Percentiles rank a stretch among this genome's conserved stretches.
phyloP scores from a whole-genome alignment of 2,888 invertebrate genomes.

The Liposcelis brunnea region DNA sequence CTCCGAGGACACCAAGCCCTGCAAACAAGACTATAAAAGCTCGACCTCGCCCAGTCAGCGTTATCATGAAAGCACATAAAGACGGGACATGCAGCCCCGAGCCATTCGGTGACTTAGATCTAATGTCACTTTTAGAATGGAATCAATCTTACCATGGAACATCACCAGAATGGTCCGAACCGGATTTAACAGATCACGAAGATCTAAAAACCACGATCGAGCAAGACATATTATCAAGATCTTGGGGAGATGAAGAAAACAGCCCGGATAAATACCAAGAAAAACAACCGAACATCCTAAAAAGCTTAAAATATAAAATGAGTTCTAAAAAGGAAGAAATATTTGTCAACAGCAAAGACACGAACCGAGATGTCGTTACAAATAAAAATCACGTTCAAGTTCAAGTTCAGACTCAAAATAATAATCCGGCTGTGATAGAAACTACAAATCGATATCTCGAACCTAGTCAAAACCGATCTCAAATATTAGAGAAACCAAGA shows the following conservation, averaged over 20 bases:
- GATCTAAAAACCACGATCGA: constrained; percentile 10
- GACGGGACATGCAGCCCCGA: constrained; percentile 48
- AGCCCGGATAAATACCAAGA: constrained; percentile 28
- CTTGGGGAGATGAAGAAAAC: constrained; percentile 9
- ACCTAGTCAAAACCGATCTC: neutral
- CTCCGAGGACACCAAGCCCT: constrained; percentile 32
- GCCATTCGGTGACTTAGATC: constrained; percentile 15
- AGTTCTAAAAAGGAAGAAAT: constrained; percentile 40
- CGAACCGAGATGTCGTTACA: constrained; percentile 27
- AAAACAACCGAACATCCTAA: constrained; percentile 41
- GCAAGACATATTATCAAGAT: constrained; percentile 16
- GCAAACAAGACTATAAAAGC: constrained; percentile 24
- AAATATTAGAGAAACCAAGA: constrained; percentile 11
- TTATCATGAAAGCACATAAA: constrained; percentile 72
- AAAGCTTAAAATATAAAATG: constrained; percentile 56
- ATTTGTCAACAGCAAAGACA: constrained; percentile 43
- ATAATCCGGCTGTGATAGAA: neutral
- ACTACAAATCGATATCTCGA: constrained; percentile 1
- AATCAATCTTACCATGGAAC: neutral
- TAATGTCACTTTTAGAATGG: neutral
- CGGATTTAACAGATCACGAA: neutral
- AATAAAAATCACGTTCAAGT: constrained; percentile 10
- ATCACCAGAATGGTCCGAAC: constrained; percentile 4
- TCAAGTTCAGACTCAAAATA: constrained; percentile 17
- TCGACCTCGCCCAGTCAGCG: constrained; percentile 39